Conservation (phyloP, 2,113 vertebrate species). For the Microtus ochrogaster region DNA sequence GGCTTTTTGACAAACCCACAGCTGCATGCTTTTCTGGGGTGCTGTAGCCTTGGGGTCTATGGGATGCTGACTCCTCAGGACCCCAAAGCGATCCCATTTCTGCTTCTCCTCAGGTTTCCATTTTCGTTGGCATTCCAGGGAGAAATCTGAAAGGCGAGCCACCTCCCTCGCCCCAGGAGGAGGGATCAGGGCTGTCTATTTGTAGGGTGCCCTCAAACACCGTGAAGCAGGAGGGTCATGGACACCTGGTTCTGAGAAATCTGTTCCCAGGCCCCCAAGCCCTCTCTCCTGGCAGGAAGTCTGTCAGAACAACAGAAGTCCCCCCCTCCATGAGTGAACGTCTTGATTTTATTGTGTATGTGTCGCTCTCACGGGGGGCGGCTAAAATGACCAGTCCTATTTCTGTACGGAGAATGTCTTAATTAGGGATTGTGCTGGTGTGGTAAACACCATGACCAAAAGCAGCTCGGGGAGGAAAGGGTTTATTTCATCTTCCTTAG, state of each 20-base stretch:
- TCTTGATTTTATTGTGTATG: background rate
- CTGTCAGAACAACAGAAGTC: background rate
- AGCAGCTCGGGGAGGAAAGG: background rate
- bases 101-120: background rate
- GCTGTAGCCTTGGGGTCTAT: background rate
- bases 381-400: background rate
- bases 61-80: background rate
- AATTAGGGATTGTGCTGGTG: background rate
- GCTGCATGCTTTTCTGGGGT: rapidly evolving
- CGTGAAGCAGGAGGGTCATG: background rate
- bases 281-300: background rate
- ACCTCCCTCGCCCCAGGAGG: rapidly evolving
- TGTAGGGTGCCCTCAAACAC: background rate
- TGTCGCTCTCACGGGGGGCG: background rate
- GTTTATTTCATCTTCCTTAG: background rate
- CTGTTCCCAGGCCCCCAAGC: background rate
- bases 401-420: background rate
- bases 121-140: background rate
- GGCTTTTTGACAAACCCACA: background rate
- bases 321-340: background rate
- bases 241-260: background rate
- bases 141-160: background rate
- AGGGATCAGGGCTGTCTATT: background rate
- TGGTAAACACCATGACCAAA: too few relatives aligned
- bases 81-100: background rate